Evolutionary conservation across 1,140 invertebrate species (phyloP), one percentile per base, ranked within the genome.

Genomic region (Drosophila yakuba): DNA sequence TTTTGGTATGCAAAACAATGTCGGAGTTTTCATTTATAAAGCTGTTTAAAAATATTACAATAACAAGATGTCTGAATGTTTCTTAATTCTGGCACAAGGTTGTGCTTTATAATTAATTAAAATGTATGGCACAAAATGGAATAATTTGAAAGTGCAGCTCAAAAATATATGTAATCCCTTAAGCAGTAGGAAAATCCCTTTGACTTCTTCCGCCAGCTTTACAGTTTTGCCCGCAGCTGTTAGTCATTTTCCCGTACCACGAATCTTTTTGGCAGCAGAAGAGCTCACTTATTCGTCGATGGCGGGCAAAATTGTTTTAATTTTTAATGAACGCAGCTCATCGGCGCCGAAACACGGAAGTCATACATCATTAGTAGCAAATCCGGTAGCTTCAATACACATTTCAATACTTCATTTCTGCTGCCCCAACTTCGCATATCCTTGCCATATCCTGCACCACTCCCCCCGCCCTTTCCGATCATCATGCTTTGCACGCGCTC

Each of bases 341-440:
- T 44, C 50, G 64, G 74, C 57, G 35, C 43, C 62, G 62, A 61
- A 51, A 69, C 44, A 48, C 84, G 83, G 83, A 88, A 88, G 84
- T 88, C 84, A 80, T 88, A 80, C 83, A 88, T 88, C 83, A 88
- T 88, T 88, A 88, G 83, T 89, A 88, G 58, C 84, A 89, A 88
- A 88, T 88, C 83, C 83, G 83, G 83, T 54, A 76, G 78, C 75
- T 88, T 69, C 79, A 76, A 68, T 79, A 69, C 63, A 69, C 63
- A 73, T 81, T 76, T 57, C 78, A 71, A 67, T 80, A 73, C 67
- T 41, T 48, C 43, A 38, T 50, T 38, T 45, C 51, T 14, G 36
- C 41, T 25, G 1, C 43, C 28, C 50, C 41, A 38, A n/a, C 48
- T 25, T 17, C 32, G 45, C 7, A 51, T 35, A 32, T 51, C 43